Percentiles rank a stretch among this genome's conserved stretches.
phyloP scores from a whole-genome alignment of 2,113 vertebrate species.

The Neoarius graeffei region DNA sequence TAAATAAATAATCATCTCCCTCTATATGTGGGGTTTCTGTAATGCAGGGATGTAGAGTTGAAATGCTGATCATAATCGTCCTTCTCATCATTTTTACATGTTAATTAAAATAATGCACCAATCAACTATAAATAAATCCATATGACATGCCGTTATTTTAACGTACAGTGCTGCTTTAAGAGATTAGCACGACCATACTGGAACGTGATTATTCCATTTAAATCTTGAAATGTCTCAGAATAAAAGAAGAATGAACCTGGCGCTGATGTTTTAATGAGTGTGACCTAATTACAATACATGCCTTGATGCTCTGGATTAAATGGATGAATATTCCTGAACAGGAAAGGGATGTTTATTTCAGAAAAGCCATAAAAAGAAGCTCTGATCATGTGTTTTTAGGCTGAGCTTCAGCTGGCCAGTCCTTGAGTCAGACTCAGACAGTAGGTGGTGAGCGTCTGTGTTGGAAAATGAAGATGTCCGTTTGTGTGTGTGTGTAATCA shows the following conservation, averaged over 20 bases:
- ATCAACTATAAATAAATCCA: background rate
- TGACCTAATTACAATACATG: background rate
- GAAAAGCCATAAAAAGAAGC: background rate
- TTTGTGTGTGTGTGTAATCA: slow-evolving; percentile 17
- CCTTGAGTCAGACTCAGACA: background rate
- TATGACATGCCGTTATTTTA: background rate
- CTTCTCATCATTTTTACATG: background rate
- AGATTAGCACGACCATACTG: background rate
- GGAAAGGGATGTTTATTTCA: background rate
- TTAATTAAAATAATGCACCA: background rate
- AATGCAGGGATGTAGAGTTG: background rate
- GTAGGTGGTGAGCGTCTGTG: background rate
- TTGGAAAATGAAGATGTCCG: slow-evolving; percentile 2
- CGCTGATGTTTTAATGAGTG: background rate
- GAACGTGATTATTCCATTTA: background rate
- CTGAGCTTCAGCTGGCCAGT: background rate
- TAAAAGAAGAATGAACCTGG: background rate
- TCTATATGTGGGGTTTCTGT: background rate
- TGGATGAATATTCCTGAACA: background rate
- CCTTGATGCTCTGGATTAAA: background rate
- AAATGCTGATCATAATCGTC: background rate
- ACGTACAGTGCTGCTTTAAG: background rate
- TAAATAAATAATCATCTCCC: background rate
- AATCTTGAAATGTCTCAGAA: background rate
- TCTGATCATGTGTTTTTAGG: background rate